Base-by-base conservation (phyloP, 1,140 invertebrate species). In the Coenobita brevimanus region DNA sequence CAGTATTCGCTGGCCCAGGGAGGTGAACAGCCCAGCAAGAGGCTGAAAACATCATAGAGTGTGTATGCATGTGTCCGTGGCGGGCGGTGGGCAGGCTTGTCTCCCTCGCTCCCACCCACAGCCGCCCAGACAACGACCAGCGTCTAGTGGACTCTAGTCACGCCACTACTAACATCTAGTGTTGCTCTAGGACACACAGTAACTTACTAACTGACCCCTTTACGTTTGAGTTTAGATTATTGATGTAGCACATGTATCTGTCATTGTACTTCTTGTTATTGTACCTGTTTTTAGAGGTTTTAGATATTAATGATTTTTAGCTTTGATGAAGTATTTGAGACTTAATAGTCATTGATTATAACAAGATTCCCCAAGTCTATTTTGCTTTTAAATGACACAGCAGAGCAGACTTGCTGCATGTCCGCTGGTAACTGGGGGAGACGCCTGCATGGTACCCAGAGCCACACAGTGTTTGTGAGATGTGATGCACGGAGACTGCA, bases 1-100 rank as follows among this genome's bases (percentile, higher is more conserved):
- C 76, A 81, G 38, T 81, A 80, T 69, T 80, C 89, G 67, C 82
- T 79, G 89, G 89, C 82, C 60, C 82, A 85, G 76, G 89, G 76
- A 33, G 86, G 85, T 67, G 89, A 90, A 88, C 90, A 90, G 88
- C 90, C 90, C 57, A 89, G 87, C 88, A 90, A 90, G 90, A 90
- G 89, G 88, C 90, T 90, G 88, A 90, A 90, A 89, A 90, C 90
- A 88, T 87, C 87, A 67, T 89, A 89, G 79, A 86, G 64, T 87
- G 84, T 84, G 81, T 89, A 84, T 89, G 80, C 71, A 78, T 76
- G 82, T 89, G 57, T 78, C 50, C 67, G 43, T 82, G 81, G 62
- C 46, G 60, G 54, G 69, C 60, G 82, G 82, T 71, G 73, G 82
- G 75, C 82, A 71, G 75, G 82, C 82, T 75, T 75, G 82, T 85